Percentiles rank a stretch among this genome's conserved stretches.
phyloP scores from a whole-genome alignment of 64 coral and sea anemone species.

The Montipora sp. region DNA sequence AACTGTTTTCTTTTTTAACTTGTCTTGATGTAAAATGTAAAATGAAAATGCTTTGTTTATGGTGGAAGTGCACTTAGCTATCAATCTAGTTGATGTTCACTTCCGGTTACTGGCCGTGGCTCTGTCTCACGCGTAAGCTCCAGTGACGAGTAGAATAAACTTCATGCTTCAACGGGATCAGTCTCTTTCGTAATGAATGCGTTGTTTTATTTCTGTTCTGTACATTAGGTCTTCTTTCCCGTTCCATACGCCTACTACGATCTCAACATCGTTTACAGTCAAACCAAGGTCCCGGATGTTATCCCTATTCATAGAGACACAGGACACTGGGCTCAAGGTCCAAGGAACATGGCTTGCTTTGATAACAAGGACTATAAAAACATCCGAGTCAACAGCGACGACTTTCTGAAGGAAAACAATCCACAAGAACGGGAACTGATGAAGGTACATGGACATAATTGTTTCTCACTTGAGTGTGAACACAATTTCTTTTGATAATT shows the following conservation, averaged over 20 bases:
- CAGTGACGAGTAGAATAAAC: too few relatives aligned
- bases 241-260: constrained; percentile 95
- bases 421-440: constrained; percentile 61
- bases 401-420: constrained; percentile 76
- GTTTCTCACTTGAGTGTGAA: not conserved
- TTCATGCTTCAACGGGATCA: not conserved
- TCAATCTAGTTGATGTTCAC: too few relatives aligned
- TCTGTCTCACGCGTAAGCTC: too few relatives aligned
- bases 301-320: constrained; percentile 83
- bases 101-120: too few relatives aligned
- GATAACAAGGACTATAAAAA: constrained; percentile 99
- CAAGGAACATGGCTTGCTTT: constrained; percentile 83
- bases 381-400: constrained; percentile 70
- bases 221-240: constrained; percentile 93
- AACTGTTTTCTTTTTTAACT: too few relatives aligned
- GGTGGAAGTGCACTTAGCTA: too few relatives aligned
- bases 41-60: too few relatives aligned
- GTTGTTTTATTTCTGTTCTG: not conserved
- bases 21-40: too few relatives aligned
- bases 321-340: constrained; percentile 75
- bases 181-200: not conserved
- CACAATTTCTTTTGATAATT: not conserved
- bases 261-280: constrained; percentile 75
- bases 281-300: constrained; percentile 79
- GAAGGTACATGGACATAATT: constrained; percentile 7